phyloP scores from a whole-genome alignment of 2,797 vertebrate species.

The Hyperoplus immaculatus region DNA sequence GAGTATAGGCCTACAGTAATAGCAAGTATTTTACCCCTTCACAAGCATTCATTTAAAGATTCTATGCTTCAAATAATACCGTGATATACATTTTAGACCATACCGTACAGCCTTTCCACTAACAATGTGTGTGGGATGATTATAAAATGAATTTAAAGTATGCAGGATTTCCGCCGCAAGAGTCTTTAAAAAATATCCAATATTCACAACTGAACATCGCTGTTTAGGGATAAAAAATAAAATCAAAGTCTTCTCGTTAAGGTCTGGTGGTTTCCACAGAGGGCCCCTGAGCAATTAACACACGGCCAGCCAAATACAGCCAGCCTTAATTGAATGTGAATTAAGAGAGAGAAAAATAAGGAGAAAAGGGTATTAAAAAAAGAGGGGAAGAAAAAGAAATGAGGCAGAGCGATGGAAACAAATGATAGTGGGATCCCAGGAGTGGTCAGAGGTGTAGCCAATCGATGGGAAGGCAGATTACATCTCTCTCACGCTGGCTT shows the following conservation, averaged over 20 bases:
- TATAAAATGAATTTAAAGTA: background rate
- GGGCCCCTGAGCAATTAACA: conserved; percentile 77
- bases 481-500: conserved; percentile 61
- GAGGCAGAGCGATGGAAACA: conserved; percentile 81
- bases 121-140: background rate
- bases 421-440: conserved; percentile 82
- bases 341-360: conserved; percentile 72
- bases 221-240: background rate
- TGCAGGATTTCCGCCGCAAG: background rate
- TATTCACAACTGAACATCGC: background rate
- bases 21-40: too few relatives aligned
- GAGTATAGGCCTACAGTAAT: too few relatives aligned
- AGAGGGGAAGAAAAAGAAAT: conserved; percentile 63
- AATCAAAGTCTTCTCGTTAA: conserved; percentile 22
- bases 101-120: too few relatives aligned
- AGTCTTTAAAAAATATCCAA: background rate
- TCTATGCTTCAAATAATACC: too few relatives aligned
- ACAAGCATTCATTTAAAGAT: too few relatives aligned
- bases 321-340: conserved; percentile 82
- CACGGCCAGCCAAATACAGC: conserved; percentile 73
- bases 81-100: too few relatives aligned
- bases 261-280: conserved; percentile 58
- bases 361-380: conserved; percentile 70
- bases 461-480: conserved; percentile 85
- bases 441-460: conserved; percentile 81